phyloP scores from a whole-genome alignment of 2,797 vertebrate species.

The Channallabes apus region DNA sequence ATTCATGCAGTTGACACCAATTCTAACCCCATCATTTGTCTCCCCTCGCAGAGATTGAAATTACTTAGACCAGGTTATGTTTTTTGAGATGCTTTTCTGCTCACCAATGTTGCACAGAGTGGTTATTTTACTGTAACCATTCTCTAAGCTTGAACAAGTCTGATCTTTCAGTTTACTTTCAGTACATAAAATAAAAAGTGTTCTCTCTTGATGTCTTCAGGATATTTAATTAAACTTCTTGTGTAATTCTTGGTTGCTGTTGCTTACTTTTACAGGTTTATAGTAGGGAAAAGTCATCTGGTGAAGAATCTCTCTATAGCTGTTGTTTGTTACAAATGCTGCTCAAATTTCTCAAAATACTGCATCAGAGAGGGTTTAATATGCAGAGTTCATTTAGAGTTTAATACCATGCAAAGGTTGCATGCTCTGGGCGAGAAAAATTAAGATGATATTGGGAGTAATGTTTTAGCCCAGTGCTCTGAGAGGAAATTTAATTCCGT shows the following conservation, averaged over 20 bases:
- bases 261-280: neutral
- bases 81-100: neutral
- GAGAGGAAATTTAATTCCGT: slow-evolving; percentile 35
- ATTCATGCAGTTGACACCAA: neutral
- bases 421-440: slow-evolving; percentile 26
- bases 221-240: neutral
- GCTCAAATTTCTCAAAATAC: slow-evolving; percentile 28
- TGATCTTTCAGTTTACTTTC: neutral
- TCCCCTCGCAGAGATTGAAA: neutral
- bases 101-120: neutral
- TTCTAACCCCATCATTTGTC: neutral
- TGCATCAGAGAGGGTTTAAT: slow-evolving; percentile 16
- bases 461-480: slow-evolving; percentile 36
- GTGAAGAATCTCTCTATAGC: slow-evolving; percentile 3
- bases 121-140: neutral
- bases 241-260: neutral
- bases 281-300: slow-evolving; percentile 8
- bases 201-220: too few relatives aligned
- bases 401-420: slow-evolving; percentile 15
- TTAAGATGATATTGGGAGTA: slow-evolving; percentile 20
- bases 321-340: slow-evolving; percentile 14
- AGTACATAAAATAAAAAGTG: neutral
- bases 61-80: neutral
- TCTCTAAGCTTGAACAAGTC: neutral
- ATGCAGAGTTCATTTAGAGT: slow-evolving; percentile 24